A percentile compares a stretch with the other conserved stretches of the same genome.
Evolutionary conservation across 2,797 vertebrate genomes (phyloP).

Genomic region (Pantherophis alleghaniensis): DNA sequence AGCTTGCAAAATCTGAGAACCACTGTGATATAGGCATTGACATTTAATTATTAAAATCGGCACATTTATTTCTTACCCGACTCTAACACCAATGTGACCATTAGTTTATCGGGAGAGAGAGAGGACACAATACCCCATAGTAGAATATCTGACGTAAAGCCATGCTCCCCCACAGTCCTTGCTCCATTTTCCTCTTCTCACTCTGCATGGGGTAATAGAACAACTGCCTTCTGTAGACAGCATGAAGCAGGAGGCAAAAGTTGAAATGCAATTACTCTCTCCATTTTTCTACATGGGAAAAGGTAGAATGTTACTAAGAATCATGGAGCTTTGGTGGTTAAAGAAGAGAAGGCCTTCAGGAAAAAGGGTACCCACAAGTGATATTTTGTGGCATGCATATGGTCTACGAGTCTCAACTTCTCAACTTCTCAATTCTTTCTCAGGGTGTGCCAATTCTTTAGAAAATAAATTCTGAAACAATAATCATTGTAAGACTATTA

Average conservation of each 20-base stretch:
- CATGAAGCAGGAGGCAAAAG: neutral
- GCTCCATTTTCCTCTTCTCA: neutral
- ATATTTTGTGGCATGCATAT: neutral
- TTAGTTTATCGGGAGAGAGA: neutral
- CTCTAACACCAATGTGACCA: neutral
- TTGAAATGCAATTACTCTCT: neutral
- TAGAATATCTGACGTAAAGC: neutral
- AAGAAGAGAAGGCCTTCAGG: neutral
- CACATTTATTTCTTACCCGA: neutral
- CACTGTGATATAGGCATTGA: neutral
- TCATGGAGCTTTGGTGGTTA: neutral
- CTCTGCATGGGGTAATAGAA: neutral
- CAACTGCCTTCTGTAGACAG: neutral
- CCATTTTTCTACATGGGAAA: neutral
- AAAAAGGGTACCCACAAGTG: neutral
- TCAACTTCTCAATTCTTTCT: neutral
- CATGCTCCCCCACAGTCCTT: neutral
- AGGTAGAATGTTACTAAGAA: neutral
- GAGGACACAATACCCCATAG: neutral
- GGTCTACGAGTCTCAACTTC: neutral
- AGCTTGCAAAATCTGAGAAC: neutral
- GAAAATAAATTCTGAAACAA: neutral
- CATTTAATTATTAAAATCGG: neutral
- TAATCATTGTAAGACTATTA: neutral
- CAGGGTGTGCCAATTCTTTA: neutral